Conservation (phyloP, 2,888 invertebrate genomes). For the Antheraea assamensis region DNA sequence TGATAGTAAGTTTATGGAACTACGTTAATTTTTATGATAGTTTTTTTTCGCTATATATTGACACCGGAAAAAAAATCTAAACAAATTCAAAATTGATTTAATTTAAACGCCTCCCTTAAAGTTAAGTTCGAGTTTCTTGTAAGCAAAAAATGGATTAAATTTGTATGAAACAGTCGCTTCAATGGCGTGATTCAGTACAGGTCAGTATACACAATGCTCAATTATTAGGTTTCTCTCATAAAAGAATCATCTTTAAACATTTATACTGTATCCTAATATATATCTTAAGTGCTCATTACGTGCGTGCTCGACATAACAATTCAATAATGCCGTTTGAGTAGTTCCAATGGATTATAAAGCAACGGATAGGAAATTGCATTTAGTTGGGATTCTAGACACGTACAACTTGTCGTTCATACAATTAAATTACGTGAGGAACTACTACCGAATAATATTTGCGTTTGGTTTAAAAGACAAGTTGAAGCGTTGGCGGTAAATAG, state of each 20-base stretch:
- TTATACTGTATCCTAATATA: no score
- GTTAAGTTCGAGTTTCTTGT: no score
- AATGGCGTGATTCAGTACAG: neutral
- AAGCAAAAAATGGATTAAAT: neutral
- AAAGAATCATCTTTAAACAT: conserved; percentile 22
- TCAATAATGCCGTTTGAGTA: conserved; percentile 39
- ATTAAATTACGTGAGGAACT: conserved; percentile 32
- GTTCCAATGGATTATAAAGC: conserved; percentile 31
- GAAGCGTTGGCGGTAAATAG: neutral
- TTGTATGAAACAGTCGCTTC: neutral
- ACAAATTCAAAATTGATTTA: no score
- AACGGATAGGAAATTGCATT: conserved; percentile 39
- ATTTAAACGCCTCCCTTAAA: no score
- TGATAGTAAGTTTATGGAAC: no score
- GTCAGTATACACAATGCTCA: neutral
- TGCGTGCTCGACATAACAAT: conserved; percentile 41
- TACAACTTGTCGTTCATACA: conserved; percentile 40
- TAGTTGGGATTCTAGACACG: conserved; percentile 51
- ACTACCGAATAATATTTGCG: neutral
- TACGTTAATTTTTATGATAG: no score
- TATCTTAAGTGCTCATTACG: conserved; percentile 35
- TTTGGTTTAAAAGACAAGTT: neutral
- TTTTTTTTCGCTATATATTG: no score
- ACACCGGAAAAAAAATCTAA: no score
- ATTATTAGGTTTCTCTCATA: conserved; percentile 26